Base-by-base conservation (phyloP, 2,888 invertebrate genomes). In the Abrostola triplasia region DNA sequence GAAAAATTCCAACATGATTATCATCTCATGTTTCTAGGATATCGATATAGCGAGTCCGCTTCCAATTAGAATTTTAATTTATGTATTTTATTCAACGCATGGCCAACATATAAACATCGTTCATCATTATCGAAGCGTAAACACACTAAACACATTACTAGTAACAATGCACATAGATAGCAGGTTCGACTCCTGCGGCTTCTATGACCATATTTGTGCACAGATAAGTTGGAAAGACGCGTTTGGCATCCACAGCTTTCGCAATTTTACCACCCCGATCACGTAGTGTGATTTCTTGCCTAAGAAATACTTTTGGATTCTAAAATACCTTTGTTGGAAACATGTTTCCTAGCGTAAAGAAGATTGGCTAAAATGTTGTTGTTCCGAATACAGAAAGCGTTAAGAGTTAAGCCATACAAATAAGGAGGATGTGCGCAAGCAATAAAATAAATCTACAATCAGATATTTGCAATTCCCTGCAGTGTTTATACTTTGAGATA, bases 211-310 rank as follows among this genome's bases (percentile, higher is more conserved):
- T 90, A 88, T 89, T 81, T 67, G 89, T 75, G 69, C 59, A 56
- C 59, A 70, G 80, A 80, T 80, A 84, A 84, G 72, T 77, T 79
- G 82, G 82, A 80, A 72, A 84, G 84, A 87, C 88, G 82, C 82
- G 81, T 84, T 81, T 74, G 84, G 85, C 73, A 83, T 84, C 77
- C 79, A 77, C 80, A 74, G 81, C 83, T 85, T 80, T 81, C 78
- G 77, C 74, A 60, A 81, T 81, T 86, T 86, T 84, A 73, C 83
- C 76, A 89, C 80, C 76, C 89, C 71, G 84, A 80, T 87, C 90
- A 90, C 90, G 90, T 89, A 82, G 76, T 61, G 70, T 57, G 80
- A 83, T 84, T 88, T 89, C 88, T 88, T 86, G 82, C 77, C 65
- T 70, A 70, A 81, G 85, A 83, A 83, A 86, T 82, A 83, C 83